phyloP scores from a whole-genome alignment of 2,113 vertebrate genomes.

The Melanerpes formicivorus region DNA sequence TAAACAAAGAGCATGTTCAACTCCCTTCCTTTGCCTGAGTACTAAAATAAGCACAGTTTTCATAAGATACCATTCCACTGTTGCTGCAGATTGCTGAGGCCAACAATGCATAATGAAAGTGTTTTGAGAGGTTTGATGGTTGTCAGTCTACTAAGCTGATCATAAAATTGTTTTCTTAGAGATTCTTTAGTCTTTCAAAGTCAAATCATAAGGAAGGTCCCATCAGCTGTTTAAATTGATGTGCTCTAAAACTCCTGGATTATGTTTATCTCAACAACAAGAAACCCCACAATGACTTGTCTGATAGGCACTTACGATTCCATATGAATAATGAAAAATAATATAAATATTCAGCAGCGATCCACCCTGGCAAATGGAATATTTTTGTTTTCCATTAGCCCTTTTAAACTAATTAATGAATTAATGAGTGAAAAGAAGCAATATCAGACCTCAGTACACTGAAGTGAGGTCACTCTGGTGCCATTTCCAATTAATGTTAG shows the following conservation, averaged over 20 bases:
- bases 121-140: background rate
- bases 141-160: background rate
- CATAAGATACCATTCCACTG: background rate
- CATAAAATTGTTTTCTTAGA: background rate
- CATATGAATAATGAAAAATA: slow-evolving; percentile 44
- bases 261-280: slow-evolving; percentile 22
- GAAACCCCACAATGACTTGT: background rate
- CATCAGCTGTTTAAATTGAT: background rate
- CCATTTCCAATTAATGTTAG: slow-evolving; percentile 63
- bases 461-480: slow-evolving; percentile 40
- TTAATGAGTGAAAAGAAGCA: slow-evolving; percentile 61
- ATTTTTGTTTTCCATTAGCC: slow-evolving; percentile 71
- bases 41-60: background rate
- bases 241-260: background rate
- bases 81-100: background rate
- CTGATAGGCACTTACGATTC: slow-evolving; percentile 34
- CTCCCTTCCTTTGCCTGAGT: background rate
- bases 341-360: slow-evolving; percentile 54
- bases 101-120: background rate
- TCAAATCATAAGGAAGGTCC: background rate
- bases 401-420: slow-evolving; percentile 72
- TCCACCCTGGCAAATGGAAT: slow-evolving; percentile 58
- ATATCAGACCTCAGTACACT: slow-evolving; percentile 61
- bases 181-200: background rate
- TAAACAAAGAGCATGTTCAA: background rate